Evolutionary conservation across 2,113 vertebrate species (phyloP).

Genomic region (Seriola dumerili): DNA sequence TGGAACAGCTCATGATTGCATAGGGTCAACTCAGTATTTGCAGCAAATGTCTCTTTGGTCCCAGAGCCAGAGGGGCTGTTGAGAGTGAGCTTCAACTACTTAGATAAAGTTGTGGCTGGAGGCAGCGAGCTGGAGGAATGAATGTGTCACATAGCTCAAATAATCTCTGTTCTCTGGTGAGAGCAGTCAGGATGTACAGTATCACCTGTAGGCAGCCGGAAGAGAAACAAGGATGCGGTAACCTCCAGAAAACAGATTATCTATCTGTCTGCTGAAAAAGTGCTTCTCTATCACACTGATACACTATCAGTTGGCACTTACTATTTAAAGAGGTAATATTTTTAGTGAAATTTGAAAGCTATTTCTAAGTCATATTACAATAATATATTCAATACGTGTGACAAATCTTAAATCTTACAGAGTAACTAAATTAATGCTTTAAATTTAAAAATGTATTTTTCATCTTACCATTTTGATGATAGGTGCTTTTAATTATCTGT

Average conservation of each 20-base stretch:
- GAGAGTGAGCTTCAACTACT: slow-evolving; percentile 5
- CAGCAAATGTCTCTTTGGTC: slow-evolving; percentile 4
- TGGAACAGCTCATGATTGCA: background rate
- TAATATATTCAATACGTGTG: background rate
- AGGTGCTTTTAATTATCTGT: background rate
- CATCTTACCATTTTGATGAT: background rate
- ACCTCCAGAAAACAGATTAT: slow-evolving; percentile 8
- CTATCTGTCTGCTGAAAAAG: background rate
- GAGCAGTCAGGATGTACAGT: slow-evolving; percentile 8
- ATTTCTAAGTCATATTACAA: background rate
- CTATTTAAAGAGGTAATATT: background rate
- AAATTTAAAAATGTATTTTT: background rate
- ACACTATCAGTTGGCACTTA: background rate
- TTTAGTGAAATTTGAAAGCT: background rate
- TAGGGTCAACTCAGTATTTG: slow-evolving; percentile 1
- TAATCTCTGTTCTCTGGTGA: slow-evolving; percentile 32
- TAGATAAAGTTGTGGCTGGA: slow-evolving; percentile 13
- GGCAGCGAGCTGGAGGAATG: background rate
- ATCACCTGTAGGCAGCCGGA: slow-evolving; percentile 24
- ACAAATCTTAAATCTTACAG: background rate
- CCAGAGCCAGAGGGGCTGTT: slow-evolving; percentile 5
- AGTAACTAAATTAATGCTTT: background rate
- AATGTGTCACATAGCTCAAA: slow-evolving; percentile 25
- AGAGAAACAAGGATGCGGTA: slow-evolving; percentile 6
- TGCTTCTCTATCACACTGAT: background rate